Conservation (phyloP, 2,888 invertebrate species). For the Pseudococcus jackbeardsleyi region DNA sequence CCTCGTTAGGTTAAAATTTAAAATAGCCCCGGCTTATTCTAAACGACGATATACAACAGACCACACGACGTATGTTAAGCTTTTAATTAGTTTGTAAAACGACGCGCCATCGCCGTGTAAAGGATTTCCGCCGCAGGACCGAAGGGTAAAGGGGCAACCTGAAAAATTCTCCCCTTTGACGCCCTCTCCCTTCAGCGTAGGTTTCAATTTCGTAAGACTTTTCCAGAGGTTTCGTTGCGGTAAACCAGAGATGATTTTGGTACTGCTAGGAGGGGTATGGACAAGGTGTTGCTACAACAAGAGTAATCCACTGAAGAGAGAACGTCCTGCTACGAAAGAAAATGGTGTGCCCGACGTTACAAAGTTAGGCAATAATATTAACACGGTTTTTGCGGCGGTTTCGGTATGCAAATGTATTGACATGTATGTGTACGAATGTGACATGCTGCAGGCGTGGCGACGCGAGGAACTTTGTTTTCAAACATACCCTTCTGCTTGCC, state of each 20-base stretch:
- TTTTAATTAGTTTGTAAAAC: conserved; percentile 44
- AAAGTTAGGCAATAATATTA: conserved; percentile 36
- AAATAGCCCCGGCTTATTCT: conserved; percentile 27
- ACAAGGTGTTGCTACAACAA: too few relatives aligned
- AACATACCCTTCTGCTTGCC: neutral
- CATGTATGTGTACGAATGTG: neutral
- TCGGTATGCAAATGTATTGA: conserved; percentile 33
- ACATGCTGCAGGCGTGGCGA: neutral
- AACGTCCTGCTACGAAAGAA: neutral
- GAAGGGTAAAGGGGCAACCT: neutral
- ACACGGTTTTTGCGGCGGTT: conserved; percentile 28
- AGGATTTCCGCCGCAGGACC: neutral
- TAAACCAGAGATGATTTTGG: neutral
- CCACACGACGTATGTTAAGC: conserved; percentile 38
- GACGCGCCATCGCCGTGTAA: neutral
- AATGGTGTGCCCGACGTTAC: neutral
- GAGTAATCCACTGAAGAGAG: too few relatives aligned
- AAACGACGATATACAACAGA: conserved; percentile 13
- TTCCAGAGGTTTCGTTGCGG: neutral
- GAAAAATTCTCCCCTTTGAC: neutral
- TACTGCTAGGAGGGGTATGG: neutral
- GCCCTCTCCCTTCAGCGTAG: neutral
- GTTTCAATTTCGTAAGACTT: neutral
- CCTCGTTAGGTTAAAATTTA: conserved; percentile 45
- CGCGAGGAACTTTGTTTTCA: neutral